phyloP scores from a whole-genome alignment of 2,797 vertebrate species.

The Pempheris klunzingeri region DNA sequence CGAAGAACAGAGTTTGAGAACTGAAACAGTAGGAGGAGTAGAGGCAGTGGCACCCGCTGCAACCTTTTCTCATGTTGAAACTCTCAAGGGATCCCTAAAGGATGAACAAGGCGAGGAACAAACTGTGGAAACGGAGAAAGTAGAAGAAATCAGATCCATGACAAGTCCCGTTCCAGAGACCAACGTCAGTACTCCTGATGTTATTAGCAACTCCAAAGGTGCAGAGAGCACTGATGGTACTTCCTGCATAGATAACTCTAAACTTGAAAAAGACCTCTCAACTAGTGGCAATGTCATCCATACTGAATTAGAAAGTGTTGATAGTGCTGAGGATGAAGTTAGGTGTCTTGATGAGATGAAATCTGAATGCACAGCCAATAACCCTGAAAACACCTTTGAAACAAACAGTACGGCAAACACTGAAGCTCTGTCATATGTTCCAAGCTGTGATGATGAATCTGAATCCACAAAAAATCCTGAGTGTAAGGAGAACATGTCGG shows the following conservation, averaged over 20 bases:
- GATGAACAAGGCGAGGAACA: not conserved
- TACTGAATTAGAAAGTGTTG: constrained; percentile 2
- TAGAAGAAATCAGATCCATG: constrained; percentile 9
- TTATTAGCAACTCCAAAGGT: not conserved
- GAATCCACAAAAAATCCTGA: constrained; percentile 22
- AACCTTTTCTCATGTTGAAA: not conserved
- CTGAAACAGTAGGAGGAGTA: constrained; percentile 1
- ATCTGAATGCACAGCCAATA: constrained; percentile 5
- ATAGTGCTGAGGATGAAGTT: constrained; percentile 15
- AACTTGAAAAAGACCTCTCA: not conserved
- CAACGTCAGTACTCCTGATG: not conserved
- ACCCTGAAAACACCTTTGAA: not conserved
- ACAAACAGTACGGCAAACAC: not conserved
- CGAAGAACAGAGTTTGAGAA: not conserved
- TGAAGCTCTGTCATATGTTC: constrained; percentile 23
- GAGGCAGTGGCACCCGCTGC: not conserved
- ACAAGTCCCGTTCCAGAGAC: constrained; percentile 16
- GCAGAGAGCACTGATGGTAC: not conserved
- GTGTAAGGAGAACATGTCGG: not conserved
- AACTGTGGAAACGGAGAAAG: constrained; percentile 20
- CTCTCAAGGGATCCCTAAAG: not conserved
- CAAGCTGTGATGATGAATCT: not conserved
- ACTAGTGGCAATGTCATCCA: not conserved
- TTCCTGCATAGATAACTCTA: constrained; percentile 21
- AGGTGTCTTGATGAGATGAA: constrained; percentile 1